Evolutionary conservation across 2,797 vertebrate species (phyloP).

Genomic region (Dallia pectoralis): DNA sequence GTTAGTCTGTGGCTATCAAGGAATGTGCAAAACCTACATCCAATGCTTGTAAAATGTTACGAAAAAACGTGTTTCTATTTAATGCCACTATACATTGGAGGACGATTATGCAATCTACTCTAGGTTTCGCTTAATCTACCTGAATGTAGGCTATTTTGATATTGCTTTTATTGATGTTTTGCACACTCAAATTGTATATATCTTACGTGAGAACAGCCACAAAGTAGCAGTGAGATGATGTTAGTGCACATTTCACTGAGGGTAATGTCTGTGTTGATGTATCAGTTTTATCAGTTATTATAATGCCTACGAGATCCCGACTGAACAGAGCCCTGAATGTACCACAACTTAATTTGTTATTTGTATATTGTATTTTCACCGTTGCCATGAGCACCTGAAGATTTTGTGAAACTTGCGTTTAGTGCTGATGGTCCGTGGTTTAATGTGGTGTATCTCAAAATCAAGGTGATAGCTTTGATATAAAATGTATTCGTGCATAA

Average conservation of each 20-base stretch:
- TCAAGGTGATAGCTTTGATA: slow-evolving; percentile 35
- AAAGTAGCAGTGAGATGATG: slow-evolving; percentile 45
- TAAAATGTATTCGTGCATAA: too few species aligned
- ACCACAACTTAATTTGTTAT: slow-evolving; percentile 30
- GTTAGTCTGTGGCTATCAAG: slow-evolving; percentile 26
- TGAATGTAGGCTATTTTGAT: slow-evolving; percentile 58
- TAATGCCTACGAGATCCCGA: too few species aligned
- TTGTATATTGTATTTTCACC: slow-evolving; percentile 26
- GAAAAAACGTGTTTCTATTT: slow-evolving; percentile 48
- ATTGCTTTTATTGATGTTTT: slow-evolving; percentile 55
- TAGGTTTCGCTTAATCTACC: slow-evolving; percentile 48
- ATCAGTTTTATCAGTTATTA: too few species aligned
- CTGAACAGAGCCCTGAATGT: background rate
- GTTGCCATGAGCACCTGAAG: slow-evolving; percentile 55
- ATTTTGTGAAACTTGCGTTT: slow-evolving; percentile 47
- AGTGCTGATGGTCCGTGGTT: slow-evolving; percentile 45
- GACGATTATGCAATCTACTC: slow-evolving; percentile 72
- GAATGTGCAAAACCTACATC: slow-evolving; percentile 60
- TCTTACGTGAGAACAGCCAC: slow-evolving; percentile 32
- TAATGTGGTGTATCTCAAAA: slow-evolving; percentile 22
- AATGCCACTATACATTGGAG: slow-evolving; percentile 55
- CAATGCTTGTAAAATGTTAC: slow-evolving; percentile 62
- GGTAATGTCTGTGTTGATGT: background rate
- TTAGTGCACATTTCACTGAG: slow-evolving; percentile 25
- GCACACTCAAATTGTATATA: slow-evolving; percentile 37